phyloP scores from a whole-genome alignment of 2,113 vertebrate genomes.

The Stomatorhinus ivindoensis region DNA sequence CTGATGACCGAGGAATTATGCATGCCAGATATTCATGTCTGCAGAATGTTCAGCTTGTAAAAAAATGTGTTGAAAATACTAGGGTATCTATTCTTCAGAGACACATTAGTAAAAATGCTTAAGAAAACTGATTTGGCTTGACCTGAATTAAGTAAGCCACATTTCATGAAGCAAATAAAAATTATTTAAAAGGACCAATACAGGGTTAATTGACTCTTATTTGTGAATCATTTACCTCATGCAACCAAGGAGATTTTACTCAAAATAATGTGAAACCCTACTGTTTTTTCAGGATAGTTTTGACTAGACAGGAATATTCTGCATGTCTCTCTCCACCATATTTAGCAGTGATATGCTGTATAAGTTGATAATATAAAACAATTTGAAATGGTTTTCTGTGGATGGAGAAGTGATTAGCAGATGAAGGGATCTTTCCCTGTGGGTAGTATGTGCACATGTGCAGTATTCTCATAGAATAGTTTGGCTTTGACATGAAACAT shows the following conservation, averaged over 20 bases:
- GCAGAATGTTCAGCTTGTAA: not conserved
- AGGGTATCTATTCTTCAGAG: not conserved
- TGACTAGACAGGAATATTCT: not conserved
- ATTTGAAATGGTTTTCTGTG: not conserved
- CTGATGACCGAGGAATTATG: not conserved
- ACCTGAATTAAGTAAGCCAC: not conserved
- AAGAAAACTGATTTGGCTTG: not conserved
- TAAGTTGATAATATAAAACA: not conserved
- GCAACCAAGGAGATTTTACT: not conserved
- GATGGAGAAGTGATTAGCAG: not conserved
- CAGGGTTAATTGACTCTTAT: not conserved
- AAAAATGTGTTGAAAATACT: not conserved
- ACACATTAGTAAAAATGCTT: not conserved
- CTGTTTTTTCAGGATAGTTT: not conserved
- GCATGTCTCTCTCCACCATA: not conserved
- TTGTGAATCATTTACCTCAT: not conserved
- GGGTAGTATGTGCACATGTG: not conserved
- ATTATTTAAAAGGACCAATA: not conserved
- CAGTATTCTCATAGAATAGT: not conserved
- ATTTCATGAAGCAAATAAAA: not conserved
- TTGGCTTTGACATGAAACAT: not conserved
- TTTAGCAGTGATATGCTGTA: not conserved
- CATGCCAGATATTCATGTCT: not conserved
- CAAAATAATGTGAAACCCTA: not conserved
- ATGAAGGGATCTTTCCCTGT: not conserved